Conservation (phyloP, 2,888 invertebrate species). For the Oscheius sp. region DNA sequence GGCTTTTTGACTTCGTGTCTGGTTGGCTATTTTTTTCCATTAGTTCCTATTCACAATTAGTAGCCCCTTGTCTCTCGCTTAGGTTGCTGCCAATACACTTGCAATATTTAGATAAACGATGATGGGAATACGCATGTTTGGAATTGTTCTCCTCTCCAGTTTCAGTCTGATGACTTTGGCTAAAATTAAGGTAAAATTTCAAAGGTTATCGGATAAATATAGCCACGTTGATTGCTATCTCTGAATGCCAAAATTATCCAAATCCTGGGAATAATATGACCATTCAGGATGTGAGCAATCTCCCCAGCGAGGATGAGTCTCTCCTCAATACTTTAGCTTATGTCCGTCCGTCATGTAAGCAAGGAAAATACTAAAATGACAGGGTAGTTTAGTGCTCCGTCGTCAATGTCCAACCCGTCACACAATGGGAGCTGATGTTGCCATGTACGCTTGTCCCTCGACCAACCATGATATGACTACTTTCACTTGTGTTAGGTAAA, state of each 20-base stretch:
- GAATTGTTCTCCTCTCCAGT: no score
- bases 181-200: no score
- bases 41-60: no score
- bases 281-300: neutral
- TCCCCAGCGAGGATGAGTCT: neutral
- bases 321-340: neutral
- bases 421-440: conserved; percentile 11
- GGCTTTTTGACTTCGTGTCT: no score
- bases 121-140: no score
- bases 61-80: no score
- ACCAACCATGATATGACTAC: conserved; percentile 10
- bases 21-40: no score
- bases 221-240: no score
- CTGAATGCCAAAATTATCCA: neutral
- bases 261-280: neutral
- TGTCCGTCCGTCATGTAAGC: neutral
- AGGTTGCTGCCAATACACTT: no score
- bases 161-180: no score
- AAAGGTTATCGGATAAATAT: no score
- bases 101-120: no score
- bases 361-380: neutral
- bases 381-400: neutral
- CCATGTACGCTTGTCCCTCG: conserved; percentile 29
- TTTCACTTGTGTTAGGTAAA: conserved; percentile 22
- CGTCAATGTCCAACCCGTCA: conserved; percentile 19